A percentile compares a stretch with the other conserved stretches of the same genome.
Conservation (phyloP, 1,140 invertebrate species). For the Doryteuthis pealeii region DNA sequence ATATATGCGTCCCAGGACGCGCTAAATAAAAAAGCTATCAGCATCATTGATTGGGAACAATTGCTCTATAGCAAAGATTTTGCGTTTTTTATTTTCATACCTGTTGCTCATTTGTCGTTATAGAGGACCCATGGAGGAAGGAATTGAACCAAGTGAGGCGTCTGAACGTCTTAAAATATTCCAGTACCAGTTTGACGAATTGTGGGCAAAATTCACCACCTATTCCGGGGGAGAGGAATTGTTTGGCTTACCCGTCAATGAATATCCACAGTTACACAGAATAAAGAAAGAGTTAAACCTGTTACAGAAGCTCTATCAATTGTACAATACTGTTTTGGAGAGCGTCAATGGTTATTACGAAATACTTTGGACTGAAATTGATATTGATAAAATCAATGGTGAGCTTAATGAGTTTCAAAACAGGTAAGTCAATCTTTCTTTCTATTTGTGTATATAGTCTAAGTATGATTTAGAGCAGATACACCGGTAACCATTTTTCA, state of each 20-base stretch:
- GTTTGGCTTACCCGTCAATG: neutral
- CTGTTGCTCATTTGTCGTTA: too few relatives aligned
- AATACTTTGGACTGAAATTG: neutral
- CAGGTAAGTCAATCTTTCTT: neutral
- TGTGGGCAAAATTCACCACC: neutral
- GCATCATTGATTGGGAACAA: too few relatives aligned
- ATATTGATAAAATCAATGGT: conserved; percentile 1
- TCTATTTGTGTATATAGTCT: neutral
- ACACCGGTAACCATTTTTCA: neutral
- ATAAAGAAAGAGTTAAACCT: neutral
- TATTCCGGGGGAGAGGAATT: neutral
- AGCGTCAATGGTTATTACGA: neutral
- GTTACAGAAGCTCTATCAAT: neutral
- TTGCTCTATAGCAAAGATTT: too few relatives aligned
- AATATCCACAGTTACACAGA: neutral
- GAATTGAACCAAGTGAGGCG: conserved; percentile 84
- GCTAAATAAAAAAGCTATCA: too few relatives aligned
- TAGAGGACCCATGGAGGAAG: conserved; percentile 85
- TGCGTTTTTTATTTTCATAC: too few relatives aligned
- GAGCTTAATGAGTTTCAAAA: neutral
- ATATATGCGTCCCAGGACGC: too few relatives aligned
- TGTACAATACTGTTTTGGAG: neutral
- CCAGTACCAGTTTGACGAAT: conserved; percentile 27
- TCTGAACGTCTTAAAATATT: conserved; percentile 69
- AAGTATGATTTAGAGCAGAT: neutral